Evolutionary conservation across 2,888 invertebrate species (phyloP), one percentile per base, ranked within the genome.

Genomic region (Drosophila putrida): DNA sequence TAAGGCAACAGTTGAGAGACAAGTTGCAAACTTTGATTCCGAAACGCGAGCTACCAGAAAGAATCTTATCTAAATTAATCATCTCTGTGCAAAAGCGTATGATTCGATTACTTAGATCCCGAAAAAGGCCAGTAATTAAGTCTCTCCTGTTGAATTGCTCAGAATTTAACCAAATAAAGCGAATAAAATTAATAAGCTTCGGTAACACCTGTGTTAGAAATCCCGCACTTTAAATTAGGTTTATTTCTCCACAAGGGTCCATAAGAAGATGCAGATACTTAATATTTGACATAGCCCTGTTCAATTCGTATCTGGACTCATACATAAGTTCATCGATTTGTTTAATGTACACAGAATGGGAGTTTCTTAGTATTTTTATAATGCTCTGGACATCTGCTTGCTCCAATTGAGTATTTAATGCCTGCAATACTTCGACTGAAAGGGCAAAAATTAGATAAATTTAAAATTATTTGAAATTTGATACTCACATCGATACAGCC

Each of bases 151-250:
- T 96, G 90, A 96, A 97, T 90, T 94, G 95, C 0, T 96, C 95
- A 0, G 97, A 97, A 80, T 97, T 95, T 79, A 95, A 93, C 97
- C 97, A 97, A 82, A 98, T 96, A 75, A 95, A 95, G 67, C 97
- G 94, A 74, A 97, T 95, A 0, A 96, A 92, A 88, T 96, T 96
- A 44, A 98, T 94, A 28, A 97, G 95, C 68, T 94, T 94, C 0
- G 96, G 95, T 11, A 98, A 91, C 78, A 95, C 93, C 4, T 93
- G 93, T 0, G 95, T 93, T 38, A 98, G 95, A 70, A 95, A 94
- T 9, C 94, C 93, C 0, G 96, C 95, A 67, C 94, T 95, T 0
- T 93, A 93, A 0, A 95, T 94, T 50, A 94, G 93, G 54, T 95
- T 94, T 4, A 98, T 91, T 39, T 94, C 93, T 4, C 94, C 93